A percentile compares a stretch with the other conserved stretches of the same genome.
Conservation (phyloP, 2,888 invertebrate genomes). For the Steinernema carpocapsae region DNA sequence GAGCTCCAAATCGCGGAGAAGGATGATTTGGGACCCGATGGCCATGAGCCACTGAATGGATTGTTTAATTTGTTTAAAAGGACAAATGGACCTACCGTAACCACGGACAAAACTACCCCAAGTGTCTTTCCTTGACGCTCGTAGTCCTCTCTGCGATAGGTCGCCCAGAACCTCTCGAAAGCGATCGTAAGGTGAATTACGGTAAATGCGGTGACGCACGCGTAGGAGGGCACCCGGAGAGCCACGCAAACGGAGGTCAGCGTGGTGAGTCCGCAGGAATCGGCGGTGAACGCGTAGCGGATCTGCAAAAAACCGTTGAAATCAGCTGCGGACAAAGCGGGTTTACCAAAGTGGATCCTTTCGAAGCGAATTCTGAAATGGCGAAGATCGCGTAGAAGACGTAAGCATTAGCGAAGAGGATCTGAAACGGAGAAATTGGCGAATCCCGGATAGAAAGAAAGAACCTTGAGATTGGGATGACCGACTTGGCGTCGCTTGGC, state of each 20-base stretch:
- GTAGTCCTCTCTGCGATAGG: slow-evolving; percentile 12
- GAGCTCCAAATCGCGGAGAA: background rate
- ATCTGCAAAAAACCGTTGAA: background rate
- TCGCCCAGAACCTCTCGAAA: slow-evolving; percentile 31
- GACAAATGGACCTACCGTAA: slow-evolving; percentile 18
- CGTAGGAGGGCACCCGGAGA: slow-evolving; percentile 4
- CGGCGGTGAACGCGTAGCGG: background rate
- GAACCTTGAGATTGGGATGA: slow-evolving; percentile 17
- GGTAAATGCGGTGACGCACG: slow-evolving; percentile 4
- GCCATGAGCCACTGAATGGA: slow-evolving; percentile 19
- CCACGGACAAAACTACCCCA: slow-evolving; percentile 7
- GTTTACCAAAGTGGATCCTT: slow-evolving; percentile 12
- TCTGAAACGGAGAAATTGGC: slow-evolving; percentile 10
- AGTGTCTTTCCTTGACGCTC: slow-evolving; percentile 11
- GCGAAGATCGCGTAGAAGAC: slow-evolving; percentile 27
- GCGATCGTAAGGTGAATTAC: slow-evolving; percentile 17
- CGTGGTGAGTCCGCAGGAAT: background rate
- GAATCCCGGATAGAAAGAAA: too few relatives aligned
- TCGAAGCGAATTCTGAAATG: background rate
- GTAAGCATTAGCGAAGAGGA: slow-evolving; percentile 30
- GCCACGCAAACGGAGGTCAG: slow-evolving; percentile 12
- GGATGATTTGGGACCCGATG: background rate
- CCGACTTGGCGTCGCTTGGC: slow-evolving; percentile 15
- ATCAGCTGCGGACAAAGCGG: background rate
- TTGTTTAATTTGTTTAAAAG: background rate